Evolutionary conservation across 2,797 vertebrate species (phyloP), one percentile per base, ranked within the genome.

Genomic region (Cyprinodon diabolis): DNA sequence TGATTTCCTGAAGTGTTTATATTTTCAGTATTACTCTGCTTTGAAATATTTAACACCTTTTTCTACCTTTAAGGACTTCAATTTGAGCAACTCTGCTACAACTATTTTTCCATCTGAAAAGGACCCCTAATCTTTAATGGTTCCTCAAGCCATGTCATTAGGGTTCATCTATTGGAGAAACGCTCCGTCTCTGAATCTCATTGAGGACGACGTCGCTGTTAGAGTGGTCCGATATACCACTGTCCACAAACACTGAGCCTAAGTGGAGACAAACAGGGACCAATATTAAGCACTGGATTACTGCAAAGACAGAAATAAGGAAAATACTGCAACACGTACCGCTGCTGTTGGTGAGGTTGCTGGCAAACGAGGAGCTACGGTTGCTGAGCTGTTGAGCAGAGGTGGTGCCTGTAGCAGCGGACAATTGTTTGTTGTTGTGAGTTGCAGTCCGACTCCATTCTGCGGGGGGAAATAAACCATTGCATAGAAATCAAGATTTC

Each of bases 371-470:
- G 72, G 95, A 93, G 83, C 93, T 96, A 48, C 94, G 94, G 57
- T 95, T 95, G 80, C 94, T 90, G 78, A 90, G 91, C 72, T 87
- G 94, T 19, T 91, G 93, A 45, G 93, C 93, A 19, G 94, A 93
- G 81, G 92, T 95, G 79, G 88, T 86, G 66, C 89, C 89, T 47
- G 93, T 95, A 73, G 84, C 77, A 68, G 94, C 81, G 9, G 95
- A 95, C 76, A 90, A 84, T 74, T 94, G 96, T 93, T 93, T 96
- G 76, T 94, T 93, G 84, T 94, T 95, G 60, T 96, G 95, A 14
- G 95, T 96, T 81, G 96, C 95, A 30, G 95, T 97, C 72, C 96
- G 96, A 92, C 97, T 98, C 97, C 97, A 99, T 21, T 98, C 98
- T 99, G 88, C 30, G 82, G 3, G 58, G 30, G 21, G 14, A 10